Evolutionary conservation across 2,797 vertebrate genomes (phyloP).

Genomic region (Cacajao melanocephalus): DNA sequence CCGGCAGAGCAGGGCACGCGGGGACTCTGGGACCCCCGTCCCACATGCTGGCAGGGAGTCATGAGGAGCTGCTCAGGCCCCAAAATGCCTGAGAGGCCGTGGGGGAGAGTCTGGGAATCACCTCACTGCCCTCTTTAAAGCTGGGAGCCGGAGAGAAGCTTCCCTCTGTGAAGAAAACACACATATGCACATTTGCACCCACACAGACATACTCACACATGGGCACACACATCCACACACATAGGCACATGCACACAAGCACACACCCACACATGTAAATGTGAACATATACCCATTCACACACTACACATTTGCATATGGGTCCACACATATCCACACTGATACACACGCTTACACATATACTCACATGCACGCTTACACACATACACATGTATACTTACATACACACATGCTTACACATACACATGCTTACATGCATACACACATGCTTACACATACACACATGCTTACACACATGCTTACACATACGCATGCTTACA

Average conservation of each 20-base stretch:
- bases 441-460: neutral
- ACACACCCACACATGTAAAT: neutral
- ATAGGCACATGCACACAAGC: no score
- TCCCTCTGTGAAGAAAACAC: neutral
- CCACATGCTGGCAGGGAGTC: neutral
- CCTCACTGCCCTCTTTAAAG: neutral
- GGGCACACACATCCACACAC: no score
- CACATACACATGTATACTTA: no score
- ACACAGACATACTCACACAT: neutral
- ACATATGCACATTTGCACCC: rapidly evolving
- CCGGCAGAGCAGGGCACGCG: neutral
- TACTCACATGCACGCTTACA: neutral
- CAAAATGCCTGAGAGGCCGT: rapidly evolving
- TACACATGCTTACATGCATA: neutral
- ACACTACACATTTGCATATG: neutral
- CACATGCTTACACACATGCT: neutral
- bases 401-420: neutral
- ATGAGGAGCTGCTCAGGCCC: neutral
- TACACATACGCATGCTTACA: no score
- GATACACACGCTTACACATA: neutral
- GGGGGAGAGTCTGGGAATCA: neutral
- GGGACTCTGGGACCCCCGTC: neutral
- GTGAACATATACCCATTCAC: neutral
- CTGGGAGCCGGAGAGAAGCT: neutral
- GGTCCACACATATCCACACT: no score